These are phyloP conservation scores for Paedocypris micromegethes DNA, from an alignment of 2,797 vertebrate genomes.

Conservation along the genomic window DNA sequence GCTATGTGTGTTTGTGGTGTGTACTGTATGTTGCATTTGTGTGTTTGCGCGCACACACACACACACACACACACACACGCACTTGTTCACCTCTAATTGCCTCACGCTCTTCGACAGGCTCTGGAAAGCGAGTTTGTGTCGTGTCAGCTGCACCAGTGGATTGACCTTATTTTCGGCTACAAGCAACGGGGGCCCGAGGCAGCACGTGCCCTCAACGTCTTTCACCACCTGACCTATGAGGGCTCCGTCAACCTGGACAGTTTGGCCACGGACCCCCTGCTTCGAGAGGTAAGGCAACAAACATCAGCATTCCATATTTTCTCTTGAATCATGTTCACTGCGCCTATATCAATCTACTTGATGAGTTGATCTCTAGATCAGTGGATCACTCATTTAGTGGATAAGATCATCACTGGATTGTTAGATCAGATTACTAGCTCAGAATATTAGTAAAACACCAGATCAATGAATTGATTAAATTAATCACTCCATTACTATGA, in stretches of 20 bases:
- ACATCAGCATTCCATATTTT: not conserved
- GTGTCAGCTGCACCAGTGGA: conserved; percentile 98
- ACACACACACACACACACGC: too few species aligned
- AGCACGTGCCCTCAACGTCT: conserved; percentile 91
- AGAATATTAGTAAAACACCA: too few species aligned
- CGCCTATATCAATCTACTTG: too few species aligned
- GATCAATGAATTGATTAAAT: too few species aligned
- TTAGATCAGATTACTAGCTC: too few species aligned
- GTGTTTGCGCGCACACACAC: too few species aligned
- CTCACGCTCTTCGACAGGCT: conserved; percentile 76
- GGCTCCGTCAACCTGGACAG: conserved; percentile 89
- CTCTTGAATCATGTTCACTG: too few species aligned
- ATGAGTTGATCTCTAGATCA: too few species aligned
- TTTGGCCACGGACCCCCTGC: conserved; percentile 80
- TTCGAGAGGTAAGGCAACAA: conserved; percentile 80
- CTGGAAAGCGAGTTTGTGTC: conserved; percentile 99
- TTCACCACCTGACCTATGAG: conserved; percentile 94
- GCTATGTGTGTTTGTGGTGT: conserved; percentile 1
- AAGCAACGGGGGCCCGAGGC: conserved; percentile 97
- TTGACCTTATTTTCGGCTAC: conserved; percentile 99
- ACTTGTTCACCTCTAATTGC: conserved; percentile 63
- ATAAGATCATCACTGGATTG: too few species aligned
- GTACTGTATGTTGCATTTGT: not conserved
- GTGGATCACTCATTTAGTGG: too few species aligned
- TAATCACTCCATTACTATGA: too few species aligned